phyloP scores from a whole-genome alignment of 1,140 invertebrate species.

The Linepithema humile region DNA sequence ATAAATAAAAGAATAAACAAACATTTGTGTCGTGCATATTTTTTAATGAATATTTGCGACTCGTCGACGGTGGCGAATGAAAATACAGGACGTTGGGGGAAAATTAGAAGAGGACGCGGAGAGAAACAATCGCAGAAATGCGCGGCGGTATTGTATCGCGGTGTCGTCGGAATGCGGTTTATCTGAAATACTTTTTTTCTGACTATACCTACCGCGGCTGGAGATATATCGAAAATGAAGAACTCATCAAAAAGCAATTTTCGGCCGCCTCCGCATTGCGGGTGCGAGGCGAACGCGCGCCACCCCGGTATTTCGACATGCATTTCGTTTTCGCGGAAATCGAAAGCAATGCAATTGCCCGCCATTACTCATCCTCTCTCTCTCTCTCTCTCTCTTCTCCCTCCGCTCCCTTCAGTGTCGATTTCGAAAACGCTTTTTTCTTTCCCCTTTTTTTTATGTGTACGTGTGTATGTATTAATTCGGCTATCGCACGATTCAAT shows the following conservation, averaged over 20 bases:
- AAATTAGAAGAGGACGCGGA: conserved; percentile 7
- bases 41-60: conserved; percentile 35
- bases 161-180: conserved; percentile 19
- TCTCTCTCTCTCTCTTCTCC: too few relatives aligned
- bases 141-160: not conserved
- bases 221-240: conserved; percentile 52
- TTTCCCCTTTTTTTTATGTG: not conserved
- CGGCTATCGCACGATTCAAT: conserved; percentile 14
- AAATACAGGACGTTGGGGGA: not conserved
- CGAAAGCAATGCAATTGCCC: conserved; percentile 33
- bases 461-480: not conserved
- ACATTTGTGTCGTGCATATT: not conserved
- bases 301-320: conserved; percentile 41
- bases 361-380: conserved; percentile 39
- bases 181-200: conserved; percentile 54
- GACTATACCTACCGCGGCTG: not conserved
- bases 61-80: not conserved
- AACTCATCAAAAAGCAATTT: conserved; percentile 67
- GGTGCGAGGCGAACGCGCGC: conserved; percentile 20
- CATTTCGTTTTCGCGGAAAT: conserved; percentile 54
- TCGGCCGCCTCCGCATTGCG: conserved; percentile 53
- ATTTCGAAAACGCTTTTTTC: conserved; percentile 30
- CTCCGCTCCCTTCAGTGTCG: too few relatives aligned
- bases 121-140: conserved; percentile 11
- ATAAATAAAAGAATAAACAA: conserved; percentile 35